Evolutionary conservation across 2,113 vertebrate genomes (phyloP), one percentile per base, ranked within the genome.

Genomic region (Otis tarda): DNA sequence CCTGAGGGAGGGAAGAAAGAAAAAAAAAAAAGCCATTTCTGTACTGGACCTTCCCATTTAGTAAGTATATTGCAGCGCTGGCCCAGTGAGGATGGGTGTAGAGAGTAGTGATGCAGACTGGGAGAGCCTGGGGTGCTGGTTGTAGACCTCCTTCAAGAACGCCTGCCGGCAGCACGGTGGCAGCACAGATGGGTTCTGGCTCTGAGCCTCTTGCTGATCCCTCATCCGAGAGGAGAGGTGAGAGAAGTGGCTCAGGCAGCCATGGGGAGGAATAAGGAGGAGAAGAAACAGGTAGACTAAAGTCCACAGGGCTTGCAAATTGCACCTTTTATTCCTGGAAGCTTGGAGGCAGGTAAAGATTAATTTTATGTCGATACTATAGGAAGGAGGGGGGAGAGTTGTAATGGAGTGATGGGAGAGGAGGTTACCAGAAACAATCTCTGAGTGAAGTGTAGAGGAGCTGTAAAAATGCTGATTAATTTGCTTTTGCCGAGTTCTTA

Each of bases 401-500:
- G 35, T 37, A 20, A 4, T 8, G 41, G 47, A 63, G 28, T 30
- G 45, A 10, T 71, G 71, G 67, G 68, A 95, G 30, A 80, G 22
- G 53, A 65, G 8, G 16, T 88, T 85, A 11, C 23, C 31, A 49
- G 79, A 28, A 94, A 23, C 57, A 39, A 22, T 33, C 45, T 50
- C 63, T n/a, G 67, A 83, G 25, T 50, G 49, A 94, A 22, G 22
- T 37, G n/a, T 56, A 87, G 57, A 63, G 56, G 49, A 68, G 41
- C 19, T 1, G 3, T 55, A 67, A 75, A 91, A 86, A 67, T 28
- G 64, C 56, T 50, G 69, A 53, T 67, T 28, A 63, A 55, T 92
- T 96, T 91, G 75, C 27, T 89, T 94, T n/a, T 78, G 39, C n/a
- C 33, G 52, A 83, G 27, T 81, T 69, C 39, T 86, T 87, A 70